Evolutionary conservation across 2,113 vertebrate species (phyloP).

Genomic region (Corythoichthys intestinalis): DNA sequence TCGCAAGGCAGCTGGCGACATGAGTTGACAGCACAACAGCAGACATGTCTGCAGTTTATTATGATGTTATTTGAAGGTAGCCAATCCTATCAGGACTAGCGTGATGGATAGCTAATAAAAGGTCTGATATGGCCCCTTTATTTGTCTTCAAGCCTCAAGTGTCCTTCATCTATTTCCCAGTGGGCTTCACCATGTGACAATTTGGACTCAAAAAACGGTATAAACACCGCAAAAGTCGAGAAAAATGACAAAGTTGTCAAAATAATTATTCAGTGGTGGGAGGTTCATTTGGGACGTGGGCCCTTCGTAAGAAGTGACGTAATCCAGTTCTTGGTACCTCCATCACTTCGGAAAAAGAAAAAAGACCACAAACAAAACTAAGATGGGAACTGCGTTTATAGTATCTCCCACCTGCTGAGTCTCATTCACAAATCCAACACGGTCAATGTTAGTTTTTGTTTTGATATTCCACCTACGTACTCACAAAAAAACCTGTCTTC

Average conservation of each 20-base stretch:
- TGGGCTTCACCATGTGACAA: background rate
- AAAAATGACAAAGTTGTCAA: background rate
- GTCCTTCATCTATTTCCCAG: conserved; percentile 26
- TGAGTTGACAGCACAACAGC: conserved; percentile 42
- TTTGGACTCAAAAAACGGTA: background rate
- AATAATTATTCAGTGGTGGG: background rate
- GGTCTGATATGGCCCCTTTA: conserved; percentile 26
- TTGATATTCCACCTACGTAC: too few relatives aligned
- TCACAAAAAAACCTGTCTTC: background rate
- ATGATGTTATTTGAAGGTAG: conserved; percentile 25
- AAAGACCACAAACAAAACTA: too few relatives aligned
- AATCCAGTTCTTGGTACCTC: too few relatives aligned
- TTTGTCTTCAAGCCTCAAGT: conserved; percentile 17
- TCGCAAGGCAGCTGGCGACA: conserved; percentile 38
- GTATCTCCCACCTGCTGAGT: too few relatives aligned
- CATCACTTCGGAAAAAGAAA: too few relatives aligned
- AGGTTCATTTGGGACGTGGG: too few relatives aligned
- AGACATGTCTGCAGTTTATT: conserved; percentile 55
- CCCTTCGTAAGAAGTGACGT: too few relatives aligned
- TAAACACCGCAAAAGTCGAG: background rate
- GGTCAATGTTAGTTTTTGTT: too few relatives aligned
- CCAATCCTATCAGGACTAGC: conserved; percentile 25
- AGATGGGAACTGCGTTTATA: too few relatives aligned
- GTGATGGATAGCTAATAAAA: conserved; percentile 46
- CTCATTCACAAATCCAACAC: too few relatives aligned